Evolutionary conservation across 1,140 invertebrate genomes (phyloP).

Genomic region (Goniozus legneri): DNA sequence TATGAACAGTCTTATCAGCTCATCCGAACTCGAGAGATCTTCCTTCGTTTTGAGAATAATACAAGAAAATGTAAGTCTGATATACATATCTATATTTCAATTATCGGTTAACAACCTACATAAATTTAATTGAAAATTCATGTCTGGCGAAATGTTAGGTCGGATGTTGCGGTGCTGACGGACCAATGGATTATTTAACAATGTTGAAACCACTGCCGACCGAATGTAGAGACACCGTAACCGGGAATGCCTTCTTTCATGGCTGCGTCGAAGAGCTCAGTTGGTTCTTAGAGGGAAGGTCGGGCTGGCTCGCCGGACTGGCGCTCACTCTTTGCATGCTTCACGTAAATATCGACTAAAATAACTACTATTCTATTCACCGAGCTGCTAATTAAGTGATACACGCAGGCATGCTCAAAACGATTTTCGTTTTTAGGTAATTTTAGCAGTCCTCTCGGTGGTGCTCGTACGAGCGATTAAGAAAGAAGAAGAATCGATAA

Average conservation of each 20-base stretch:
- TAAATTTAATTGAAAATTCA: neutral
- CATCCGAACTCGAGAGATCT: constrained; percentile 64
- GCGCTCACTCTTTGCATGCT: constrained; percentile 70
- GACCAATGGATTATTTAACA: constrained; percentile 74
- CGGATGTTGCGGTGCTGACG: constrained; percentile 81
- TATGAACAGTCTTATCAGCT: constrained; percentile 69
- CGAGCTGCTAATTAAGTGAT: no score
- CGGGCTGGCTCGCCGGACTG: constrained; percentile 79
- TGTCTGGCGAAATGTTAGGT: constrained; percentile 55
- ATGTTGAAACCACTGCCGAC: constrained; percentile 73
- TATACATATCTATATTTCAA: neutral
- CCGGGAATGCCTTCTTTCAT: constrained; percentile 82
- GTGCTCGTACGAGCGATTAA: constrained; percentile 67
- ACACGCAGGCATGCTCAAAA: no score
- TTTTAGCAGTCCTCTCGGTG: constrained; percentile 64
- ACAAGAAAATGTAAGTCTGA: constrained; percentile 75
- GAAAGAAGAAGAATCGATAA: constrained; percentile 65
- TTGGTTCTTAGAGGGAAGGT: constrained; percentile 77
- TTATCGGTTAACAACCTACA: neutral
- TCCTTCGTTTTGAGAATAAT: constrained; percentile 67
- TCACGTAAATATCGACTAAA: constrained; percentile 58
- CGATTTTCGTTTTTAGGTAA: constrained; percentile 54
- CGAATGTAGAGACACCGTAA: constrained; percentile 80
- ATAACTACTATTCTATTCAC: neutral
- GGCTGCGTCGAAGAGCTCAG: constrained; percentile 83